Evolutionary conservation across 2,888 invertebrate genomes (phyloP), one percentile per base, ranked within the genome.

Genomic region (Phyllotreta cruciferae): DNA sequence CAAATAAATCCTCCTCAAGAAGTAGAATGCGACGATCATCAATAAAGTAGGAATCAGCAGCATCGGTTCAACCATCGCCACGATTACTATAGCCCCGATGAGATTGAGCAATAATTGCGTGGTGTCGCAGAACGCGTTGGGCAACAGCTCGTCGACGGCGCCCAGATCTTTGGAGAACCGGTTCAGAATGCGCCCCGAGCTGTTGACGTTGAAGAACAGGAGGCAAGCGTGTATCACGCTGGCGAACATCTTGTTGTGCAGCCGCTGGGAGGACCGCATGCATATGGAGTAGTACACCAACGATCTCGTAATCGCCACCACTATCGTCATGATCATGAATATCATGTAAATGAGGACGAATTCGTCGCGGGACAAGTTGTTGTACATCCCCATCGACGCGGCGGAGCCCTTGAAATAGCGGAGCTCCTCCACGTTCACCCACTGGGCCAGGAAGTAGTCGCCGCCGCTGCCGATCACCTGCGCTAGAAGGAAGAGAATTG

Each of bases 151-250:
- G 69, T 86, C 86, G 66, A 85, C 83, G 0, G 83, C 77, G 5
- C 85, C 89, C 56, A 88, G 82, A 76, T 91, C 90, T 77, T 90
- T 90, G 0, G 90, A 87, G 77, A 91, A 90, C 58, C 90, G 80
- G 76, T 90, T 90, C 61, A 91, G 78, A 68, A 91, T 86, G 66
- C 84, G 80, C 9, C 85, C 85, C 52, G 91, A 88, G 4, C 92
- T 88, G 79, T 93, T 92, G 0, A 84, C 86, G 74, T 93, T 90
- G 74, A 93, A 94, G 79, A 94, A 94, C 63, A 84, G 80, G 83
- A 92, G 89, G 0, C 89, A 85, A 0, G 77, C 75, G 64, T 86
- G 80, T 1, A 93, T 83, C 41, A 94, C 82, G 68, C 87, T 85
- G 11, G 82, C 78, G 75, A 96, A 94, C 84, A 96, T 92, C 1